Evolutionary conservation across 2,113 vertebrate genomes (phyloP), one percentile per base, ranked within the genome.

Genomic region (Morone saxatilis): DNA sequence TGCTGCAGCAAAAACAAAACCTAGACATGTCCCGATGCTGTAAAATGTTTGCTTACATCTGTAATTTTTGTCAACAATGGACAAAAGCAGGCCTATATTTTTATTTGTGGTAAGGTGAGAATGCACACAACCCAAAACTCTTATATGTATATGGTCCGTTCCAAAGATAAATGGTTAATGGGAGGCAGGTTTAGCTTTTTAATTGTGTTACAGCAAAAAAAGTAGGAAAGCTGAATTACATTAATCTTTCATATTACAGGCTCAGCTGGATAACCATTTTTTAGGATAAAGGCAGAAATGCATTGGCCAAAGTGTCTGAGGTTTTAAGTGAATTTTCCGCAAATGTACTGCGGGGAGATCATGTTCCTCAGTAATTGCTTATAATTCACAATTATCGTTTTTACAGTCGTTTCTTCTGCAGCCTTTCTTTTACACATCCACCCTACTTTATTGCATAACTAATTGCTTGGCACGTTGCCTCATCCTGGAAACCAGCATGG

Each of bases 391-490:
- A 45, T 72, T 81, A 71, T 80, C 14, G 2, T 78, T 71, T 70
- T 70, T 76, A 47, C 31, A 63, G 43, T 68, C 11, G 1, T 74
- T 80, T 70, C 54, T 69, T 78, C 51, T 61, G 11, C 61, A 59
- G 53, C 62, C 67, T 61, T 78, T 76, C 79, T 78, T 73, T 72
- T 69, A 82, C 81, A 86, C 59, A 69, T 89, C 76, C 68, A 61
- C 71, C 80, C 71, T 63, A n/a, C 54, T 85, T 87, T 77, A 45
- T 90, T 91, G 73, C 78, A 61, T 85, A 88, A 82, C 88, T 88
- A 80, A 86, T 57, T 72, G 74, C 78, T 77, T 75, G 86, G 85
- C 84, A 76, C 1, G 20, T 19, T 43, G 63, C 66, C 81, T 85
- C 61, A 59, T 81, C 66, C 25, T 71, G 54, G 12, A 59, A 77